Conservation (phyloP, 2,797 vertebrate genomes). For the Rhadinocentrus ornatus region DNA sequence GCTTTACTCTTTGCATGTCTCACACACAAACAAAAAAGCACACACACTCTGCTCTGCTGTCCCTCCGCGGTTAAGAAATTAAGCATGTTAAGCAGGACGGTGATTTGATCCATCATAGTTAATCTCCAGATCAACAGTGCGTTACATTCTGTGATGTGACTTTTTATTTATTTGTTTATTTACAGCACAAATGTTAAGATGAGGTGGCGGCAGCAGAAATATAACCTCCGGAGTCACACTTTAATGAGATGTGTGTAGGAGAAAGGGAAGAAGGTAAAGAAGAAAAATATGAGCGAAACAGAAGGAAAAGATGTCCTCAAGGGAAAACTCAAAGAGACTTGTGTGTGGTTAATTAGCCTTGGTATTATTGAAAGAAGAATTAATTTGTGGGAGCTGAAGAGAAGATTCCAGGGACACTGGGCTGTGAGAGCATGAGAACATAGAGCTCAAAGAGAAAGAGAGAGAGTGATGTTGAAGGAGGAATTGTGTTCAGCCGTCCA, state of each 20-base stretch:
- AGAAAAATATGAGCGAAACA: conserved; percentile 7
- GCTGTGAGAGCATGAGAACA: conserved; percentile 11
- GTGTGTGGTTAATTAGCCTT: conserved; percentile 49
- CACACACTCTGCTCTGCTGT: conserved; percentile 9
- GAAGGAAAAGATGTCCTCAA: conserved; percentile 12
- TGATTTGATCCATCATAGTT: conserved; percentile 30
- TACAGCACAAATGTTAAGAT: conserved; percentile 9
- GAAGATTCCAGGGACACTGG: conserved; percentile 22
- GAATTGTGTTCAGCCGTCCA: conserved; percentile 2
- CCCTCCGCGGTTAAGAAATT: background rate
- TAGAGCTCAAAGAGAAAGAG: conserved; percentile 34
- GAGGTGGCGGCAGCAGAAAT: conserved; percentile 14
- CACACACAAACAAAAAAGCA: conserved; percentile 16
- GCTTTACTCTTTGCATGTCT: background rate
- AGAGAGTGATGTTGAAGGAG: conserved; percentile 10
- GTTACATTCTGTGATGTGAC: conserved; percentile 12
- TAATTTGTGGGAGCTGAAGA: conserved; percentile 37
- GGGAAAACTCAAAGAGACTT: conserved; percentile 33
- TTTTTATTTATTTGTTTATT: conserved; percentile 27
- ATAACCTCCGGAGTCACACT: conserved; percentile 39
- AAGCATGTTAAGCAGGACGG: conserved; percentile 4
- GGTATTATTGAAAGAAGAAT: conserved; percentile 51
- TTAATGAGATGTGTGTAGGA: conserved; percentile 48
- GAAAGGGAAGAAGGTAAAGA: conserved; percentile 17
- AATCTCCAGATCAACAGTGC: conserved; percentile 24